phyloP scores from a whole-genome alignment of 2,113 vertebrate species.

The Chaetorhynchus papuensis region DNA sequence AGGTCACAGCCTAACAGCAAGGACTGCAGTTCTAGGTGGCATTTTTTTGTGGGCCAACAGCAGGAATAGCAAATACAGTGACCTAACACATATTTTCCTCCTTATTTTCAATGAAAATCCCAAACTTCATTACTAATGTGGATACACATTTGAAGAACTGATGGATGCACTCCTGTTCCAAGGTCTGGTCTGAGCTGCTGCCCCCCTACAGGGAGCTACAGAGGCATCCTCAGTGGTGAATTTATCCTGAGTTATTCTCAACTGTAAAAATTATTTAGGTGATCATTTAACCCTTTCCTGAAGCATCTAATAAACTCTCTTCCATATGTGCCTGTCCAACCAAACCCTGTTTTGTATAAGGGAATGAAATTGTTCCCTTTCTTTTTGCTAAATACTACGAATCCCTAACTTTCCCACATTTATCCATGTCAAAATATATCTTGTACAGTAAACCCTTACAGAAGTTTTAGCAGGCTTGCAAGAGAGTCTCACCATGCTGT shows the following conservation, averaged over 20 bases:
- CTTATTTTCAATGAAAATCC: not conserved
- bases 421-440: not conserved
- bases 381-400: not conserved
- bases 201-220: too few species aligned
- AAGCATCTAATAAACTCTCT: not conserved
- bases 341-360: not conserved
- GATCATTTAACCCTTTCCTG: not conserved
- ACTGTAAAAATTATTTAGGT: not conserved
- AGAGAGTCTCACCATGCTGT: rapidly evolving
- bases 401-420: not conserved
- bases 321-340: not conserved
- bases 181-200: too few species aligned
- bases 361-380: not conserved
- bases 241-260: too few species aligned
- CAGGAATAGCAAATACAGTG: not conserved
- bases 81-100: not conserved
- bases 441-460: not conserved
- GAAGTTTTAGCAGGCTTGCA: not conserved
- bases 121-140: not conserved
- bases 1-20: not conserved
- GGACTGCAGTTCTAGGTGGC: not conserved
- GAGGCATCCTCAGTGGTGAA: too few species aligned
- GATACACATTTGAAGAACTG: not conserved
- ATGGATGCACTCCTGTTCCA: too few species aligned
- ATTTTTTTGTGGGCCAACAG: not conserved